Percentiles rank a stretch among this genome's conserved stretches.
These are phyloP conservation scores for Drosophila mulleri DNA, from an alignment of 2,888 invertebrate species.

Conservation along the genomic window DNA sequence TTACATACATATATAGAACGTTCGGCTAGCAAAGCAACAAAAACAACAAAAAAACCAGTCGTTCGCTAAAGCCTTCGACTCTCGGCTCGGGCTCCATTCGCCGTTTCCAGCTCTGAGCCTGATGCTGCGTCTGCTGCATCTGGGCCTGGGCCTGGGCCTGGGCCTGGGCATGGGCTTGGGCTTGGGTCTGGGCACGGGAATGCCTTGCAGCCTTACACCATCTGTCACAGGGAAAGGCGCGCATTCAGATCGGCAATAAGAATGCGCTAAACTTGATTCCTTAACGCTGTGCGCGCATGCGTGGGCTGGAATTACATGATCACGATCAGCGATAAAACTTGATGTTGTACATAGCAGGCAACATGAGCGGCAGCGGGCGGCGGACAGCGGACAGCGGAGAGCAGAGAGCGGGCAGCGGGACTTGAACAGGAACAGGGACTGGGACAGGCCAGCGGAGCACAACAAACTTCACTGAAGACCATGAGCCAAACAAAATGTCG, in stretches of 20 bases:
- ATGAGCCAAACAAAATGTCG: slow-evolving; percentile 67
- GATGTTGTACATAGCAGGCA: slow-evolving; percentile 77
- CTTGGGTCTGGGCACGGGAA: slow-evolving; percentile 63
- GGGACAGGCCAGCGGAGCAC: slow-evolving; percentile 14
- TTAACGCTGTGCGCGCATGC: slow-evolving; percentile 81
- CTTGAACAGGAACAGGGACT: slow-evolving; percentile 11
- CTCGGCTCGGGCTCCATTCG: slow-evolving; percentile 48
- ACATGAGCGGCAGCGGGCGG: slow-evolving; percentile 35
- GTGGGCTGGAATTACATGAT: slow-evolving; percentile 85
- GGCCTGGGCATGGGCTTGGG: slow-evolving; percentile 1
- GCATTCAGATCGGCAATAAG: slow-evolving; percentile 74
- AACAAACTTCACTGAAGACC: slow-evolving; percentile 12
- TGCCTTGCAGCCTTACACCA: slow-evolving; percentile 77
- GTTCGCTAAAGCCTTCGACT: slow-evolving; percentile 16
- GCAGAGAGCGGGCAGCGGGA: slow-evolving; percentile 10
- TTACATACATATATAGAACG: slow-evolving; percentile 69
- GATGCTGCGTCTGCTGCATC: slow-evolving; percentile 24
- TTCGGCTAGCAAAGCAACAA: slow-evolving; percentile 6
- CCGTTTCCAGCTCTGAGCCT: slow-evolving; percentile 34
- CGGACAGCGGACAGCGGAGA: slow-evolving; percentile 2
- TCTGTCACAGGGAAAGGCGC: slow-evolving; percentile 75
- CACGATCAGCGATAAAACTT: slow-evolving; percentile 85
- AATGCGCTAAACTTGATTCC: slow-evolving; percentile 80
- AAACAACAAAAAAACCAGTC: slow-evolving; percentile 5
- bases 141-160: slow-evolving; percentile 16